Conservation (phyloP, 2,113 vertebrate genomes). For the Lophotis ruficrista region DNA sequence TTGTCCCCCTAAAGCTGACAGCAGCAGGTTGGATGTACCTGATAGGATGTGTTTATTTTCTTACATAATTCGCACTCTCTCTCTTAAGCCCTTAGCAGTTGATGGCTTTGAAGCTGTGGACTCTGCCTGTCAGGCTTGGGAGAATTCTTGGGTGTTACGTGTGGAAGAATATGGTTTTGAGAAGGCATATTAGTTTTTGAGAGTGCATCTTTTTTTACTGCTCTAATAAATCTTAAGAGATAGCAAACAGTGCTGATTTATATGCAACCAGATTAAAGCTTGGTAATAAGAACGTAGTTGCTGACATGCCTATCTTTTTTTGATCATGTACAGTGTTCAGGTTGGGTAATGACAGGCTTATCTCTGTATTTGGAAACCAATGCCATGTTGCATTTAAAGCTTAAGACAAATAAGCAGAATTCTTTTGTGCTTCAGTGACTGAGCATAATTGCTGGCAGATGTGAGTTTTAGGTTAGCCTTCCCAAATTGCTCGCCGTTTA, state of each 20-base stretch:
- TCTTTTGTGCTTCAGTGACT: constrained; percentile 16
- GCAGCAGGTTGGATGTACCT: not conserved
- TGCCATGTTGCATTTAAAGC: constrained; percentile 14
- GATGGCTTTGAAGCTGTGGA: not conserved
- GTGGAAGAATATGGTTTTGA: not conserved
- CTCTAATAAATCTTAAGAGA: not conserved
- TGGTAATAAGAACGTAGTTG: not conserved
- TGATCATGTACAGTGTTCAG: not conserved
- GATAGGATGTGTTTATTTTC: not conserved
- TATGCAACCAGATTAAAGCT: not conserved
- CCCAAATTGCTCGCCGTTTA: not conserved
- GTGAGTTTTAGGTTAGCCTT: not conserved
- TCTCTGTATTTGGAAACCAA: not conserved
- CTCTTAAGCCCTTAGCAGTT: not conserved
- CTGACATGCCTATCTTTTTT: not conserved
- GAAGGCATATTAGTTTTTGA: not conserved
- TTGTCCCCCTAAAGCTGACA: not conserved
- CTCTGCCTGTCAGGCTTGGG: not conserved
- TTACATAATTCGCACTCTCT: not conserved
- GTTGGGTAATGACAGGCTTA: constrained; percentile 4
- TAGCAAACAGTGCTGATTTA: not conserved
- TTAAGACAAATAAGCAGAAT: constrained; percentile 16
- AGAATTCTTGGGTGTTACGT: not conserved
- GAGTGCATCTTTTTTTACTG: not conserved
- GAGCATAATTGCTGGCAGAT: constrained; percentile 50